Evolutionary conservation across 1,140 invertebrate genomes (phyloP).

Genomic region (Calliopsis andreniformis): DNA sequence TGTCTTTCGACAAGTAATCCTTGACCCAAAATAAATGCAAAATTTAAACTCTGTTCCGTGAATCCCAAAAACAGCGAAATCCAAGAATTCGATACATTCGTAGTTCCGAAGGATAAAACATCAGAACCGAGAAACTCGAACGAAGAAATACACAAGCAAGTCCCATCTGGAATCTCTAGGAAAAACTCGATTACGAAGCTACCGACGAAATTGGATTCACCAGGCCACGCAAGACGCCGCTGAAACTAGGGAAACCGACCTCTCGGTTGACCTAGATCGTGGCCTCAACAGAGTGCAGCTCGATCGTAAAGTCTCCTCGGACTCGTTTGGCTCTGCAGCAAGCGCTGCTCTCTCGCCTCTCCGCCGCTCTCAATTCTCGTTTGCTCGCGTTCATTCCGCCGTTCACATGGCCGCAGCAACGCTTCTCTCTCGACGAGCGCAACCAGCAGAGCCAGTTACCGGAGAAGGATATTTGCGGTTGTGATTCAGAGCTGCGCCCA

Average conservation of each 20-base stretch:
- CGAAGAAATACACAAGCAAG: too few species aligned
- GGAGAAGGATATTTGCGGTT: constrained; percentile 70
- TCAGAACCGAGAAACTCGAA: too few species aligned
- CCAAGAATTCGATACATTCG: too few species aligned
- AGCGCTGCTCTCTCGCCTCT: constrained; percentile 3
- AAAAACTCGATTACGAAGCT: too few species aligned
- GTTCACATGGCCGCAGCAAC: constrained; percentile 19
- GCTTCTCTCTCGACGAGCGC: constrained; percentile 15
- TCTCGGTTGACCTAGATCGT: constrained; percentile 67
- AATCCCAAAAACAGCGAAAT: too few species aligned
- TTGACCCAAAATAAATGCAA: too few species aligned
- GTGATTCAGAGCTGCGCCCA: constrained; percentile 63
- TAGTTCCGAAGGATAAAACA: too few species aligned
- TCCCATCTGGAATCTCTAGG: too few species aligned
- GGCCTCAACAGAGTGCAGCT: constrained; percentile 47
- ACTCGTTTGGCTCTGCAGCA: constrained; percentile 16
- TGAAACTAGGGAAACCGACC: constrained; percentile 50
- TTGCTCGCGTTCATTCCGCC: neutral
- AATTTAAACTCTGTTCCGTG: too few species aligned
- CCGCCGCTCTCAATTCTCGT: neutral
- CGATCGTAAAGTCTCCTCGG: constrained; percentile 26
- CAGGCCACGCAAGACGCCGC: constrained; percentile 17
- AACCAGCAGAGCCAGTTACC: constrained; percentile 52
- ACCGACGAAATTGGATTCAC: neutral
- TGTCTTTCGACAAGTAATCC: too few species aligned